A percentile compares a stretch with the other conserved stretches of the same genome.
Evolutionary conservation across 2,888 invertebrate species (phyloP).

Genomic region (Dasysyrphus tricinctus): DNA sequence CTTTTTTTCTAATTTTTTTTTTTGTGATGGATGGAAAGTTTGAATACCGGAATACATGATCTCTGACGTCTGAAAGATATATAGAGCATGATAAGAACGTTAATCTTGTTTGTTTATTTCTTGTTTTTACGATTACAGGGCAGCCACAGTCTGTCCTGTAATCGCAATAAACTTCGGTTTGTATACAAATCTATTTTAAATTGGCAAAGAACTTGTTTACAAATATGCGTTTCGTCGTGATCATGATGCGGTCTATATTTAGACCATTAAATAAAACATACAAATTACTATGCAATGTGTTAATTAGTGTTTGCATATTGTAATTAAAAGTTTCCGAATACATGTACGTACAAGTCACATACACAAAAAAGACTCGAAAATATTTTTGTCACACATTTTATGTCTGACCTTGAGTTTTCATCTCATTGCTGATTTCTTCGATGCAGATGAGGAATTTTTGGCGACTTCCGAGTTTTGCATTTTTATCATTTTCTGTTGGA

Average conservation of each 20-base stretch:
- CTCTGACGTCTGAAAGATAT: constrained; percentile 8
- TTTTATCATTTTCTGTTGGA: constrained; percentile 4
- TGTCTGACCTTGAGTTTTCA: constrained; percentile 7
- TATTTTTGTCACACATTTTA: background rate
- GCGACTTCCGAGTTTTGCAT: constrained; percentile 17
- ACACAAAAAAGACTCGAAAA: background rate
- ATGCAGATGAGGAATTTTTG: constrained; percentile 20
- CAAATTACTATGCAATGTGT: background rate
- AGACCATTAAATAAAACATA: background rate
- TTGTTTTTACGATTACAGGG: background rate
- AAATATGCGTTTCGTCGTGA: constrained; percentile 1
- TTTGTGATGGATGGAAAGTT: too few species aligned
- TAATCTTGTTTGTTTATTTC: background rate
- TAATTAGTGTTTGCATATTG: background rate
- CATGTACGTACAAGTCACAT: background rate
- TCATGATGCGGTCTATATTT: constrained; percentile 13
- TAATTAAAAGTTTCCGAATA: background rate
- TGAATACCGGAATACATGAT: background rate
- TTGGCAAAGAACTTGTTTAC: constrained; percentile 22
- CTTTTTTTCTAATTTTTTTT: background rate
- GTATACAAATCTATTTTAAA: background rate
- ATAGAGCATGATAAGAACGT: background rate
- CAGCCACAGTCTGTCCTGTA: background rate
- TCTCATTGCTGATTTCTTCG: background rate
- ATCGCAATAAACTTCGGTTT: background rate